These are phyloP conservation scores for Drymonia ruficornis DNA, from an alignment of 2,888 invertebrate species.

Conservation along the genomic window DNA sequence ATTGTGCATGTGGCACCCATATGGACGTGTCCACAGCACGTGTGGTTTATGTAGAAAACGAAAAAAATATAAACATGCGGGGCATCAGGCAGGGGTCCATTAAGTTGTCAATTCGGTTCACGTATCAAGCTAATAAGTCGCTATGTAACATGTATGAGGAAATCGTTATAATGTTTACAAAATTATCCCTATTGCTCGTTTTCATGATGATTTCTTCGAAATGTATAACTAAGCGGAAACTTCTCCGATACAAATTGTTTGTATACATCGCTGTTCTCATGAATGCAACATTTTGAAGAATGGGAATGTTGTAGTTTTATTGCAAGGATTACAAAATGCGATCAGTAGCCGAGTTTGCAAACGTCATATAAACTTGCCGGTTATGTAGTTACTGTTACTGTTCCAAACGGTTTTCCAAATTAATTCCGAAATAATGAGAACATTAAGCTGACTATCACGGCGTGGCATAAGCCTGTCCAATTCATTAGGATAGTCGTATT, in stretches of 20 bases:
- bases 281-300: not conserved
- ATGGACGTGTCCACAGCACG: not conserved
- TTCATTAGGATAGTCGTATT: too few species aligned
- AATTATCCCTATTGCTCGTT: not conserved
- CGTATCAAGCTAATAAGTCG: not conserved
- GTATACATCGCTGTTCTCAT: not conserved
- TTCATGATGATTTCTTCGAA: not conserved
- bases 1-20: not conserved
- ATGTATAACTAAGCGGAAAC: not conserved
- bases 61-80: not conserved
- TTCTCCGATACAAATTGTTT: conserved; percentile 1
- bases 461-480: too few species aligned
- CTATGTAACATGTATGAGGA: not conserved
- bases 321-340: too few species aligned
- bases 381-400: too few species aligned
- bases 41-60: conserved; percentile 2
- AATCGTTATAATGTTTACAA: not conserved
- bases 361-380: too few species aligned
- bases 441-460: too few species aligned
- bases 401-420: too few species aligned
- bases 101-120: conserved; percentile 1
- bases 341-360: too few species aligned
- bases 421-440: too few species aligned
- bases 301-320: too few species aligned
- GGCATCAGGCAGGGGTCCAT: not conserved